Evolutionary conservation across 2,888 invertebrate genomes (phyloP), one percentile per base, ranked within the genome.

Genomic region (Zaprionus lineosus): DNA sequence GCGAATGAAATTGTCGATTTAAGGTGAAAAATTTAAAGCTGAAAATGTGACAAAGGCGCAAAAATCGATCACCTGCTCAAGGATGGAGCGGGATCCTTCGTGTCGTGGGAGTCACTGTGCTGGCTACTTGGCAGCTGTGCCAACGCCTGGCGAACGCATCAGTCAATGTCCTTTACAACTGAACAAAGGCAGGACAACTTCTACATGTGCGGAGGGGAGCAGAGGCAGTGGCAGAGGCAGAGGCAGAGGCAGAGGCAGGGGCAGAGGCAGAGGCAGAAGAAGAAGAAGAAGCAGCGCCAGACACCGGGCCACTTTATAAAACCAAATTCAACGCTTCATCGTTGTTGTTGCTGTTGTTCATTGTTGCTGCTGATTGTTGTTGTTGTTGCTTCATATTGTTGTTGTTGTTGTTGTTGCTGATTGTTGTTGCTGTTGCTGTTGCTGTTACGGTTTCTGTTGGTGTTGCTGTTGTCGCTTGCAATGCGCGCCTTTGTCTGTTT

Each of bases 91-190:
- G 47, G 63, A n/a, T n/a, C n/a, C n/a, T n/a, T n/a, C n/a, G n/a
- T n/a, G n/a, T n/a, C n/a, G n/a, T n/a, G n/a, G 40, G 50, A 60
- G 47, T 73, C 69, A 72, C 68, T 65, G 69, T 65, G 67, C 56
- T 59, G 67, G 55, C 71, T 63, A 72, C 62, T 71, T 81, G 74
- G 71, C 70, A 84, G 83, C 79, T 67, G 78, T 72, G 71, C 76
- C 76, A 78, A 50, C 44, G 76, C 69, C 74, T 77, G 68, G 73
- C 72, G 53, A 79, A 81, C 82, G 83, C 84, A 86, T 86, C 86
- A 84, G 86, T 86, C 86, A 86, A 84, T 74, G 86, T 86, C 87
- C 87, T 86, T n/a, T 68, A 76, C 51, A 58, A 63, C 63, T 67
- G 60, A 84, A 79, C 84, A 86, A 86, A 86, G 84, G 63, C n/a